phyloP scores from a whole-genome alignment of 2,113 vertebrate genomes.

The Gila orcuttii region DNA sequence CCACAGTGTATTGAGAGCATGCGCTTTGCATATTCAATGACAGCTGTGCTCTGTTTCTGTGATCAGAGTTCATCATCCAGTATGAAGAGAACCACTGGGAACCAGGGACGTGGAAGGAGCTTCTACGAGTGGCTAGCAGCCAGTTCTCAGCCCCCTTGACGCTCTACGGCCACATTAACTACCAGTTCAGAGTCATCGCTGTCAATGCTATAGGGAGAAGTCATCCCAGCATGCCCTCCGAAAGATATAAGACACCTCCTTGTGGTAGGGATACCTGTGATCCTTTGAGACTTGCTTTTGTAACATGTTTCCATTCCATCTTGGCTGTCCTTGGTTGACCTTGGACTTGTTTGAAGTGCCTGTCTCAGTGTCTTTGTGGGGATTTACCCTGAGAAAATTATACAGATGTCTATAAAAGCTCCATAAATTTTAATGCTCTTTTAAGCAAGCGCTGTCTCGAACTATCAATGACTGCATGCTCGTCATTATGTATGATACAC shows the following conservation, averaged over 20 bases:
- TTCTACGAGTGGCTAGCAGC: slow-evolving; percentile 76
- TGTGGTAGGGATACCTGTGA: slow-evolving; percentile 75
- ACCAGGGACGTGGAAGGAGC: slow-evolving; percentile 82
- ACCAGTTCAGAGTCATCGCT: slow-evolving; percentile 89
- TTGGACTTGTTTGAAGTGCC: slow-evolving; percentile 29
- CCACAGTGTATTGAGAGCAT: slow-evolving; percentile 1
- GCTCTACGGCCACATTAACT: slow-evolving; percentile 82
- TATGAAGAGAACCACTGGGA: slow-evolving; percentile 87
- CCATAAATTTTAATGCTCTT: slow-evolving; percentile 28
- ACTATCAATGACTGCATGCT: slow-evolving; percentile 12
- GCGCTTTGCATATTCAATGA: slow-evolving; percentile 32
- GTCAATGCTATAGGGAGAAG: slow-evolving; percentile 87
- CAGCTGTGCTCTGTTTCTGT: slow-evolving; percentile 24
- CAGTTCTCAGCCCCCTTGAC: slow-evolving; percentile 75
- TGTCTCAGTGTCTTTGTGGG: slow-evolving; percentile 14
- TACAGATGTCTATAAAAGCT: slow-evolving; percentile 38
- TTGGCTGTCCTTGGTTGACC: slow-evolving; percentile 23
- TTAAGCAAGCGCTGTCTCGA: neutral
- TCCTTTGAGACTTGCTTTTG: neutral
- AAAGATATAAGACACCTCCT: slow-evolving; percentile 82
- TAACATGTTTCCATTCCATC: neutral
- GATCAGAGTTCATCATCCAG: slow-evolving; percentile 87
- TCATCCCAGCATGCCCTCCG: slow-evolving; percentile 80
- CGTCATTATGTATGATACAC: slow-evolving; percentile 4
- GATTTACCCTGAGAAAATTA: slow-evolving; percentile 37